A percentile compares a stretch with the other conserved stretches of the same genome.
These are phyloP conservation scores for Stegophylla sp. DNA, from an alignment of 2,888 invertebrate genomes.

Conservation along the genomic window DNA sequence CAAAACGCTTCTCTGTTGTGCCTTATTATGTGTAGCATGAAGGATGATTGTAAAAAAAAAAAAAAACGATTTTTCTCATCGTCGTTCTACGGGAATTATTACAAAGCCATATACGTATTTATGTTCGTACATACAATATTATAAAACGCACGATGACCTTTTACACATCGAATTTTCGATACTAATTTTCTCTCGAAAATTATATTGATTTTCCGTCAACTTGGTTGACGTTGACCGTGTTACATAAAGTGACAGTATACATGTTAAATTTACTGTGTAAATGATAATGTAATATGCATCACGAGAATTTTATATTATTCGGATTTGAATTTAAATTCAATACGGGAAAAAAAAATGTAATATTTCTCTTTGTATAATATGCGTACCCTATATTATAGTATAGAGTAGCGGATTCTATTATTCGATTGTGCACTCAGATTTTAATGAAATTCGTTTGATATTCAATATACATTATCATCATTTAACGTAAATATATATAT, in stretches of 20 bases:
- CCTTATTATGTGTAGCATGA: background rate
- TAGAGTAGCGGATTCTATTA: no score
- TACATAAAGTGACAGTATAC: background rate
- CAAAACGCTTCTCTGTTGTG: conserved; percentile 14
- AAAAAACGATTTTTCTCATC: conserved; percentile 44
- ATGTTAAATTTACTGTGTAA: conserved; percentile 26
- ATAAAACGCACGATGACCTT: background rate
- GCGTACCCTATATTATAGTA: background rate
- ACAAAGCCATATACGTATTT: conserved; percentile 25
- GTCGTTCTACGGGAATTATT: background rate
- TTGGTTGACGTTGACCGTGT: background rate
- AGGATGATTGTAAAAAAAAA: conserved; percentile 1
- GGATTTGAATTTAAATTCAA: background rate
- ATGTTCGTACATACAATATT: background rate
- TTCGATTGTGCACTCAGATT: no score
- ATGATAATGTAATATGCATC: background rate
- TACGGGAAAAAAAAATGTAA: background rate
- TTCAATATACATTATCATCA: background rate
- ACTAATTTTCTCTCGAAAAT: conserved; percentile 29
- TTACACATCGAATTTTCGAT: background rate
- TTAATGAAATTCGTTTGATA: background rate
- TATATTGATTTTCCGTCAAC: conserved; percentile 16
- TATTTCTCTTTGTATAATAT: background rate
- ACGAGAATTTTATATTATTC: background rate
- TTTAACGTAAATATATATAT: background rate